Base-by-base conservation (phyloP, 2,797 vertebrate species). In the Cryptoblepharus egeriae region DNA sequence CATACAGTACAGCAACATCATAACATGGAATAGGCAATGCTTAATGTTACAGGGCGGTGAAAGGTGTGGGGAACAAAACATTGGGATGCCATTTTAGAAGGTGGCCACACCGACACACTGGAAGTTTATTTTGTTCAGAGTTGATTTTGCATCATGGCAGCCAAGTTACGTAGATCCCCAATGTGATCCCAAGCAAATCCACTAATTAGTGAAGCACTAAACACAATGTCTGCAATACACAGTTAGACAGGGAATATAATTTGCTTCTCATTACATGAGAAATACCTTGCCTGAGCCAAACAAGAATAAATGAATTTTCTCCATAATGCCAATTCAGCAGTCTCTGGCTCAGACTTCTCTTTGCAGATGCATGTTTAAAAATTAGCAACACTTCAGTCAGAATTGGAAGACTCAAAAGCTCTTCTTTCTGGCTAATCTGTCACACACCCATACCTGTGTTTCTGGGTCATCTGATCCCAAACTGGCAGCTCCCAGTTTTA, bases 381-480 rank as follows among this genome's bases (percentile, higher is more conserved):
- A 8, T 49, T 8, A 49, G 45, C 45, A 12, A 57, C 55, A 15
- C 20, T 57, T 22, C 1, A 57, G 16, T 2, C 9, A 57, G 9
- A 57, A 18, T 18, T 18, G 55, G 55, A 28, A 12, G 1, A 7
- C 35, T 30, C 32, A 35, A 32, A 57, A 12, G 24, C 13, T 8
- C 39, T 12, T 6, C 26, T 12, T 37, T 42, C 12, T 12, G 67
- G 37, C 22, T 26, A 69, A 28, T 13, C 10, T 1, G 2, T 15
- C 12, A 9, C 45, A n/a, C 45, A 12, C 52, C 52, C 81, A 32
- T 86, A 99, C 99, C 98, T 99, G 99, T 64, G 99, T 99, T 95
- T 99, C 99, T 0, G 99, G 99, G 92, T 99, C 98, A 52, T 99
- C 96, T 0, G 99, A 99, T 72, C 98, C 99, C 92, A 99, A 96